Evolutionary conservation across 2,888 invertebrate species (phyloP), one percentile per base, ranked within the genome.

Genomic region (Aethes cnicana): DNA sequence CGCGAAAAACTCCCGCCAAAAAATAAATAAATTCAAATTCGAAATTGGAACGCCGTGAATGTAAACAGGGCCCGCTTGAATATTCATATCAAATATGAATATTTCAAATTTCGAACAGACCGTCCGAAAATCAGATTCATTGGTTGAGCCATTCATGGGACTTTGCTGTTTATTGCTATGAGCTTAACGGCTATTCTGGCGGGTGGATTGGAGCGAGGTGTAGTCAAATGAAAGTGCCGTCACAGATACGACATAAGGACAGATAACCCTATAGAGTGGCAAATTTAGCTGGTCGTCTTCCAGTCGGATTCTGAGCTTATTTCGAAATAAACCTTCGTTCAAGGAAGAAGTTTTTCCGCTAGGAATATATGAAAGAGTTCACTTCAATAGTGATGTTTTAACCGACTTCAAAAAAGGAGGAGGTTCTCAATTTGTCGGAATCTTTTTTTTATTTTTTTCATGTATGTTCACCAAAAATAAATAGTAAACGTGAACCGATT

Each of bases 1-100:
- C 30, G 33, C 44, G 18, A 37, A 55, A 59, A 58, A 50, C 23
- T 30, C 49, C 30, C 50, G 50, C 37, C 36, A 50, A 68, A 76
- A 80, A 86, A 88, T 86, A 85, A 86, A 86, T 85, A 85, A 87
- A 88, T 88, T 86, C 87, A 83, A 88, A 84, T 87, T 86, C 78
- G 84, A 80, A 87, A 86, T 87, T 86, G 85, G 82, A 83, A 80
- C 82, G 81, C 83, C 77, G 84, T 82, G 85, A 86, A 87, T 87
- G 87, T 86, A 87, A 88, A 88, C 88, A 85, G 72, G 77, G 77
- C 70, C 71, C 72, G 81, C 84, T 86, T 89, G 88, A 89, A 89
- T 89, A 89, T 89, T 88, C 88, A 89, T 86, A 74, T 72, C 65
- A 77, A 84, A 84, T 85, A 87, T 87, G 87, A 87, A 87, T 87